Evolutionary conservation across 53 echinoderm and acorn worm genomes (phyloP).

Genomic region (Echinometra lucunter): DNA sequence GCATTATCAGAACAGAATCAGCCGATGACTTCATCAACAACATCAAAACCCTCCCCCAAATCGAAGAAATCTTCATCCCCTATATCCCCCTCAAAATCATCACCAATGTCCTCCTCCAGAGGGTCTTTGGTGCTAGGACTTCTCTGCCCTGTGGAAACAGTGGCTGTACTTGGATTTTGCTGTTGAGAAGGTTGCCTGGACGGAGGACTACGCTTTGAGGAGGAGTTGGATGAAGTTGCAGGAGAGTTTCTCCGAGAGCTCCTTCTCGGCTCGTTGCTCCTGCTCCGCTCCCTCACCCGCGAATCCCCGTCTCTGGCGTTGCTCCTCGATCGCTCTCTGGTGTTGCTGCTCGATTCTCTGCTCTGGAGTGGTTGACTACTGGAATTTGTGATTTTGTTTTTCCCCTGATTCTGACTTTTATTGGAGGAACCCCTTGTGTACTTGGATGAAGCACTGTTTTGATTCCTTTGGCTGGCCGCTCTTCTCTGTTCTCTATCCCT

Average conservation of each 20-base stretch:
- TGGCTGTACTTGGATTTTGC: background rate
- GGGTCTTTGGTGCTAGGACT: background rate
- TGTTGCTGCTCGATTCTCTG: background rate
- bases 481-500: constrained; percentile 4
- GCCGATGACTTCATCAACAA: background rate
- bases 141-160: background rate
- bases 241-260: background rate
- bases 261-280: background rate
- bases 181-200: background rate
- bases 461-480: background rate
- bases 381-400: background rate
- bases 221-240: background rate
- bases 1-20: background rate
- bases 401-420: background rate
- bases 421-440: background rate
- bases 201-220: background rate
- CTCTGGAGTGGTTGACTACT: background rate
- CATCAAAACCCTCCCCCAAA: constrained; percentile 21
- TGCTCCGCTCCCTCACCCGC: background rate
- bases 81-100: constrained; percentile 8
- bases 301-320: background rate
- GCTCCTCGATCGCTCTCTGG: background rate
- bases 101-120: background rate
- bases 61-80: constrained; percentile 35
- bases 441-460: background rate